A percentile compares a stretch with the other conserved stretches of the same genome.
These are phyloP conservation scores for Fregata magnificens DNA, from an alignment of 2,113 vertebrate species.

Conservation along the genomic window DNA sequence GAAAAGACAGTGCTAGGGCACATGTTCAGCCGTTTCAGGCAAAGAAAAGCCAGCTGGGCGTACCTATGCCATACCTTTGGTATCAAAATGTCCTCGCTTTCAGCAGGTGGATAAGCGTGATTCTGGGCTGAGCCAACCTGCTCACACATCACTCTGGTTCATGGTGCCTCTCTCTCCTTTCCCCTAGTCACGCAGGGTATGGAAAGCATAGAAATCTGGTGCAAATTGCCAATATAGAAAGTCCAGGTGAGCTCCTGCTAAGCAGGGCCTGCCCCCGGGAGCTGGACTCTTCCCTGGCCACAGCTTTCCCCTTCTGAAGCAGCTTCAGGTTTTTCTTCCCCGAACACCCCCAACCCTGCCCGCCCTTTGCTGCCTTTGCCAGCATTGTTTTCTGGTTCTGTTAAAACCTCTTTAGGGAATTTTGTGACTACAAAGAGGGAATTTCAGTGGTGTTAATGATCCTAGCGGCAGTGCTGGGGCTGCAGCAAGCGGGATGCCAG, in stretches of 20 bases:
- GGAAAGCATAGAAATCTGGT: not conserved
- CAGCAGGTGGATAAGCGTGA: not conserved
- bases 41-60: not conserved
- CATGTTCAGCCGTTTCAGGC: not conserved
- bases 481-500: not conserved
- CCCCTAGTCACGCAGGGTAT: not conserved
- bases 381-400: not conserved
- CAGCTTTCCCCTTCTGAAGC: not conserved
- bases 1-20: not conserved
- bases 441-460: not conserved
- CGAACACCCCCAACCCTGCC: not conserved
- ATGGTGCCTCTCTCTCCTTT: not conserved
- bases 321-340: not conserved
- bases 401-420: not conserved
- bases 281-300: not conserved
- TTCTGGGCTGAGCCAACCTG: not conserved
- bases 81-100: not conserved
- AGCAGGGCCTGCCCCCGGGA: not conserved
- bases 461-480: not conserved
- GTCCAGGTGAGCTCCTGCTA: not conserved
- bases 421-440: not conserved
- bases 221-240: not conserved
- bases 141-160: not conserved
- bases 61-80: not conserved
- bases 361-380: not conserved